Conservation (phyloP, 2,888 invertebrate genomes). For the Ornithoptera alexandrae region DNA sequence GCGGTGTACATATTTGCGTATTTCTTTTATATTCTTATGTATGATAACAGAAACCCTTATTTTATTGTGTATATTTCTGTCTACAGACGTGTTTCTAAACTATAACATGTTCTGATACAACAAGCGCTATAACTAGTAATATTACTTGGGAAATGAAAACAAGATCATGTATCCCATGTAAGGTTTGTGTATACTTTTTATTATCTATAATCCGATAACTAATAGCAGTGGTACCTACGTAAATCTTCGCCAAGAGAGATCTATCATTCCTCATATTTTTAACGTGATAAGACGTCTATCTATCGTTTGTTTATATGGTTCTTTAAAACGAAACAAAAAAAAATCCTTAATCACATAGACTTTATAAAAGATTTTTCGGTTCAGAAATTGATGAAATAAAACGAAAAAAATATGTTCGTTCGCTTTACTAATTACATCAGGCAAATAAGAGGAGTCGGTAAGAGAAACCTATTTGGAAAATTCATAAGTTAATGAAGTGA, state of each 20-base stretch:
- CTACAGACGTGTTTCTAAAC: not conserved
- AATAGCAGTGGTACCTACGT: too few relatives aligned
- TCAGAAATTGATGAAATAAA: not conserved
- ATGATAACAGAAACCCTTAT: not conserved
- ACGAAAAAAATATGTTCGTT: not conserved
- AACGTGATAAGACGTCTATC: too few relatives aligned
- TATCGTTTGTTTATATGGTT: too few relatives aligned
- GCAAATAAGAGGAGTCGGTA: not conserved
- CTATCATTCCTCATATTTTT: too few relatives aligned
- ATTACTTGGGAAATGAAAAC: not conserved
- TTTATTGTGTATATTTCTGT: not conserved
- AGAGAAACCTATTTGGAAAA: conserved; percentile 15
- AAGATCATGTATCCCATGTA: not conserved
- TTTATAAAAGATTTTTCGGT: not conserved
- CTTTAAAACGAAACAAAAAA: too few relatives aligned
- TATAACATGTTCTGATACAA: not conserved
- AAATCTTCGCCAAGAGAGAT: too few relatives aligned
- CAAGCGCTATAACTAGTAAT: not conserved
- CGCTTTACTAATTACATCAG: conserved; percentile 14
- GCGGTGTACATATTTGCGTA: not conserved
- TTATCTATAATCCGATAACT: too few relatives aligned
- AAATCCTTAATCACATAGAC: too few relatives aligned
- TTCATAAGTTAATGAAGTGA: conserved; percentile 28
- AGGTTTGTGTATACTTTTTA: not conserved
- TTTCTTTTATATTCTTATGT: not conserved